phyloP scores from a whole-genome alignment of 2,888 invertebrate species.

The Celastrina argiolus region DNA sequence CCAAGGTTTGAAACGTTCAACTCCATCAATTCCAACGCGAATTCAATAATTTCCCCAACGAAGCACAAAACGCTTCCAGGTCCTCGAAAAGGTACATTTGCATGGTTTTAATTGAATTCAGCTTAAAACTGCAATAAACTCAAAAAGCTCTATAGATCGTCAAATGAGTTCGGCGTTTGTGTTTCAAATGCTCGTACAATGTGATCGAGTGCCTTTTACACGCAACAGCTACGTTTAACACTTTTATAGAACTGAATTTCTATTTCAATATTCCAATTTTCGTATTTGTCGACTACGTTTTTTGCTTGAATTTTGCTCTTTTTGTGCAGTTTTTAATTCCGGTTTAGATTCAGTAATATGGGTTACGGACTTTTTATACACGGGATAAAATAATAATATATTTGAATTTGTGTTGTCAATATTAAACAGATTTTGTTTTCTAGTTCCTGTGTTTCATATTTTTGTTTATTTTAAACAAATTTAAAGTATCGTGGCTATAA shows the following conservation, averaged over 20 bases:
- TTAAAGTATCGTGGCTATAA: no score
- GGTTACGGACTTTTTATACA: background rate
- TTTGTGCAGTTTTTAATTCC: background rate
- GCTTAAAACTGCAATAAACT: constrained; percentile 31
- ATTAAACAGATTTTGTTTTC: no score
- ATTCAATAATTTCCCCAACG: constrained; percentile 11
- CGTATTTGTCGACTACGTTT: background rate
- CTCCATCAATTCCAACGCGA: constrained; percentile 1
- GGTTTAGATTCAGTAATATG: background rate
- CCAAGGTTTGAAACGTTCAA: constrained; percentile 17
- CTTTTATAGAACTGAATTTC: constrained; percentile 4
- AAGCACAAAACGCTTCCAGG: constrained; percentile 23
- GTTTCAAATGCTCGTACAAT: constrained; percentile 16
- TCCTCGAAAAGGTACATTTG: constrained; percentile 47
- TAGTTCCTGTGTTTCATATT: no score
- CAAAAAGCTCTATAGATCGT: constrained; percentile 29
- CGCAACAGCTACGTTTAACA: constrained; percentile 5
- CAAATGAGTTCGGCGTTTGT: constrained; percentile 30
- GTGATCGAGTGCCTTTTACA: constrained; percentile 1
- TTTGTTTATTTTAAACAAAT: no score
- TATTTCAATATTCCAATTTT: background rate
- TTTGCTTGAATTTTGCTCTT: background rate
- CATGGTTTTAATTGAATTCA: constrained; percentile 58
- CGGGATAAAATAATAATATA: background rate
- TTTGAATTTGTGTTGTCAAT: no score